Evolutionary conservation across 2,797 vertebrate species (phyloP), one percentile per base, ranked within the genome.

Genomic region (Cuniculus paca): DNA sequence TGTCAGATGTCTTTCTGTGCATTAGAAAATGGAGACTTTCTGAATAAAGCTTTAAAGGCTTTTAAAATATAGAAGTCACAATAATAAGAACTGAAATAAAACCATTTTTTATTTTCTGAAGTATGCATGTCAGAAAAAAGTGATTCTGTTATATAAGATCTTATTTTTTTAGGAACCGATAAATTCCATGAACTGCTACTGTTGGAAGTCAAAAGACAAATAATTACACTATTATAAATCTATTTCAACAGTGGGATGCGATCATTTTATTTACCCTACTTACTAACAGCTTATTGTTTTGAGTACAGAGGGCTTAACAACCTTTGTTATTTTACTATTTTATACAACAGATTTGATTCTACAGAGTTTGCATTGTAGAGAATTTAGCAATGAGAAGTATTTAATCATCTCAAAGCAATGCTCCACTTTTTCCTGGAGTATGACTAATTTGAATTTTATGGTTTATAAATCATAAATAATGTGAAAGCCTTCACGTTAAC

Each of bases 391-490:
- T 88, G 17, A 12, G 17, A 92, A 65, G 1, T 78, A 91, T 79
- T 97, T 97, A 82, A 88, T 94, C 52, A 89, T 93, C 45, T 75
- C 56, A 78, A 83, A 92, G 56, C 6, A 63, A 60, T 78, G 56
- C 39, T 68, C 56, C 31, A 11, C 31, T 36, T 24, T 95, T 81
- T 85, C 24, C 19, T 75, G 22, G 45, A 34, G 61, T 50, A 11
- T 72, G 68, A 70, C 50, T 87, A 70, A 48, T 22, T 82, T 94
- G 68, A 96, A 83, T 95, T 92, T 94, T 94, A 61, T 91, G 48
- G 82, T 81, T 93, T 88, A 70, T 87, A 93, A 95, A 80, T 88
- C 50, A 80, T 16, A 88, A n/a, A n/a, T n/a, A n/a, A n/a, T n/a
- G n/a, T n/a, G n/a, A 87, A 87, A 82, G 48, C 20, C 5, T 0